Conservation (phyloP, 2,113 vertebrate genomes). For the Nymphicus hollandicus region DNA sequence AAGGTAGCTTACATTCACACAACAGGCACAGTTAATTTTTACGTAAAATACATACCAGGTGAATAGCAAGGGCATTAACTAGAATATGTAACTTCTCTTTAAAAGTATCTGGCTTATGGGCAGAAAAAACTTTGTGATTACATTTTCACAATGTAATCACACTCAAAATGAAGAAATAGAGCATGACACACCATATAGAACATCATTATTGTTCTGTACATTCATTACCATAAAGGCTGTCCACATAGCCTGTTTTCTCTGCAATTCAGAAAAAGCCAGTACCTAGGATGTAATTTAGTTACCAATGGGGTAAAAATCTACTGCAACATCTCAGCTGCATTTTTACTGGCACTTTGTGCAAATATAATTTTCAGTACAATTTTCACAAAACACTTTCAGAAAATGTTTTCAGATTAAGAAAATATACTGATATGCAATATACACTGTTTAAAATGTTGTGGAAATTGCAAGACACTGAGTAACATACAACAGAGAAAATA, state of each 20-base stretch:
- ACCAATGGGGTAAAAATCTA: background rate
- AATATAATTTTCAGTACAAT: background rate
- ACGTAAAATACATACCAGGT: background rate
- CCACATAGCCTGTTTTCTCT: background rate
- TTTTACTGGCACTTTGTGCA: background rate
- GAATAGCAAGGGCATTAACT: background rate
- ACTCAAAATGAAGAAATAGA: conserved; percentile 54
- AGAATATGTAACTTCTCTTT: background rate
- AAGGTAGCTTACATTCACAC: background rate
- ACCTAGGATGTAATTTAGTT: background rate
- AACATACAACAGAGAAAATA: background rate
- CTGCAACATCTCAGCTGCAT: background rate
- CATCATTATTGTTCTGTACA: background rate
- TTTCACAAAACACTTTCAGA: background rate
- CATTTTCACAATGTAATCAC: conserved; percentile 15
- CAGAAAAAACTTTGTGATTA: background rate
- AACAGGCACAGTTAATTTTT: background rate
- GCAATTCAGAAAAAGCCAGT: background rate
- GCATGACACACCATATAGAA: background rate
- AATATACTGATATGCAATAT: background rate
- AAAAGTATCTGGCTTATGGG: background rate
- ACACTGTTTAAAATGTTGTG: background rate
- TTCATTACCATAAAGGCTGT: background rate
- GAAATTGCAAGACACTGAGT: background rate
- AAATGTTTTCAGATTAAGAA: background rate